phyloP scores from a whole-genome alignment of 2,888 invertebrate species.

The Barypeithes pellucidus region DNA sequence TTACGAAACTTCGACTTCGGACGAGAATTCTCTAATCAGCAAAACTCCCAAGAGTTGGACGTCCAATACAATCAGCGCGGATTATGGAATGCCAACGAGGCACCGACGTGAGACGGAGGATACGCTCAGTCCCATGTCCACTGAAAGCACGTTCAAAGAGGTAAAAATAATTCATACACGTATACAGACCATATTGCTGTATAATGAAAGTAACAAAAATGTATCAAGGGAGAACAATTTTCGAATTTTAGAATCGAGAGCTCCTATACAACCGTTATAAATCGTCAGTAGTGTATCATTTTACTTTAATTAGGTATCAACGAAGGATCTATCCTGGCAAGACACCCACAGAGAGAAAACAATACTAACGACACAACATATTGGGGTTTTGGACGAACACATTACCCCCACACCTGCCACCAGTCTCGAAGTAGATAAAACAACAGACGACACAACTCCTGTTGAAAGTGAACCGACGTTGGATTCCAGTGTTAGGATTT shows the following conservation, averaged over 20 bases:
- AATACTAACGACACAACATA: constrained; percentile 41
- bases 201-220: no score
- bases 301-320: constrained; percentile 21
- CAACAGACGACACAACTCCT: constrained; percentile 5
- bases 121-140: constrained; percentile 63
- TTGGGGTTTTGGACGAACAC: not conserved
- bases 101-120: constrained; percentile 70
- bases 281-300: no score
- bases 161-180: no score
- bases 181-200: no score
- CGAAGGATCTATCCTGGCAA: constrained; percentile 45
- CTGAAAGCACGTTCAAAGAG: constrained; percentile 59
- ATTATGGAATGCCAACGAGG: constrained; percentile 68
- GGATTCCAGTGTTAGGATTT: constrained; percentile 22
- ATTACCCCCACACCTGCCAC: constrained; percentile 27
- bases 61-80: constrained; percentile 68
- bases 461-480: constrained; percentile 8
- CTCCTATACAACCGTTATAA: no score
- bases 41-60: constrained; percentile 66
- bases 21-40: constrained; percentile 56
- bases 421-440: constrained; percentile 10
- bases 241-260: no score
- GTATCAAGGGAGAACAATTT: not conserved
- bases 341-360: constrained; percentile 34
- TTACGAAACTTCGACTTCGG: constrained; percentile 45